Conservation (phyloP, 2,888 invertebrate species). For the Automeris io region DNA sequence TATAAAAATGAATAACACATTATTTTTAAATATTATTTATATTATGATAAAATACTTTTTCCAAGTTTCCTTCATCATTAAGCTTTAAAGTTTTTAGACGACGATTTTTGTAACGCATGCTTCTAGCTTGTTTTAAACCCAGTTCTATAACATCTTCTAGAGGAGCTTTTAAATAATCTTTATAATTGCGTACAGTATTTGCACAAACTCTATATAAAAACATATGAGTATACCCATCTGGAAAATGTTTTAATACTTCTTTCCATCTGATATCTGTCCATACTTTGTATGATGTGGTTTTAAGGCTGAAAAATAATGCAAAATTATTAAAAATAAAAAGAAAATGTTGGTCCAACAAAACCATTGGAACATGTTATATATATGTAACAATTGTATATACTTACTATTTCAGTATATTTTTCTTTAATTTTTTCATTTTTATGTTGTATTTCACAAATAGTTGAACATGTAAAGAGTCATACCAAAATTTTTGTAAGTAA, state of each 20-base stretch:
- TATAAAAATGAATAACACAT: no score
- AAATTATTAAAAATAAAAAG: neutral
- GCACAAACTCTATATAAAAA: slow-evolving; percentile 38
- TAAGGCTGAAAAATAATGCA: slow-evolving; percentile 36
- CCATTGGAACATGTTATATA: neutral
- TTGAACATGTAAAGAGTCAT: slow-evolving; percentile 45
- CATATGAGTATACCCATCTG: slow-evolving; percentile 44
- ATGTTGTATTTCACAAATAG: slow-evolving; percentile 45
- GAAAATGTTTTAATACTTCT: slow-evolving; percentile 39
- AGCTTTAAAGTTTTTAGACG: slow-evolving; percentile 41
- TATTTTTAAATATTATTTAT: no score
- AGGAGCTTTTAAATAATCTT: slow-evolving; percentile 30
- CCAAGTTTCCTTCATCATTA: slow-evolving; percentile 34
- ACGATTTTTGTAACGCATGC: slow-evolving; percentile 21
- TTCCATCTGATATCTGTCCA: slow-evolving; percentile 64
- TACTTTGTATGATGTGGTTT: slow-evolving; percentile 34
- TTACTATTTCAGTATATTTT: slow-evolving; percentile 42
- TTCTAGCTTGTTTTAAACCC: slow-evolving; percentile 17
- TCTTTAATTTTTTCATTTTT: slow-evolving; percentile 37
- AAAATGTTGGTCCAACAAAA: neutral
- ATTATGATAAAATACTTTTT: slow-evolving; percentile 20
- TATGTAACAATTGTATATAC: slow-evolving; percentile 12
- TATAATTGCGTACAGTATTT: slow-evolving; percentile 17
- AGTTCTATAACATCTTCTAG: slow-evolving; percentile 33
- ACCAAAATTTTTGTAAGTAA: slow-evolving; percentile 48